Evolutionary conservation across 2,888 invertebrate genomes (phyloP).

Genomic region (Tribolium freemani): DNA sequence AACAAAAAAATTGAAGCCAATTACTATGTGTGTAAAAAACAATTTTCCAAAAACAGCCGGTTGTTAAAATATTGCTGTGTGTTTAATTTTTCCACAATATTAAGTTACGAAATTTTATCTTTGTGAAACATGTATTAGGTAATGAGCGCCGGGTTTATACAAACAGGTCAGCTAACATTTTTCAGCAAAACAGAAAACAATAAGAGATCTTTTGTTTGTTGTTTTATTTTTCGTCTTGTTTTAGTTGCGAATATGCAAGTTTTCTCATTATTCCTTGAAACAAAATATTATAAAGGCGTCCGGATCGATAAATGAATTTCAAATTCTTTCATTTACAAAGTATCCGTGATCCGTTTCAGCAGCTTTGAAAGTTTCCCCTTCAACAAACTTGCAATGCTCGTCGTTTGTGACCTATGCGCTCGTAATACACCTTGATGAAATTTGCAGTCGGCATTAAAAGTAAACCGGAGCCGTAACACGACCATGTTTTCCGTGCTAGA

Average conservation of each 20-base stretch:
- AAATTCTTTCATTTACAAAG: conserved; percentile 2
- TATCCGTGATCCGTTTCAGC: conserved; percentile 3
- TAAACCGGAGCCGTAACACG: conserved; percentile 8
- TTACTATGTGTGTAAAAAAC: no score
- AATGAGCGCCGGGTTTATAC: no score
- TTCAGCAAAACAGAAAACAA: no score
- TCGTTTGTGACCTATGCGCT: background rate
- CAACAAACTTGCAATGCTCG: background rate
- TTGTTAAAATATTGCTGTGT: no score
- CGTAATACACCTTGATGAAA: background rate
- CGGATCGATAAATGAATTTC: conserved; percentile 13
- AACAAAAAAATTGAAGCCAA: no score
- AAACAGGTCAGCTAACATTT: no score
- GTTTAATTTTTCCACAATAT: no score
- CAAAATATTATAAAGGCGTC: background rate
- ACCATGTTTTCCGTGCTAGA: conserved; percentile 13
- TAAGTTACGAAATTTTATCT: no score
- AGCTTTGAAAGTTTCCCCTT: background rate
- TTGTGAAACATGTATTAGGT: no score
- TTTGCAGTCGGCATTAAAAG: conserved; percentile 9
- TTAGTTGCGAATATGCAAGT: background rate
- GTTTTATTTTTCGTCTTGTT: no score
- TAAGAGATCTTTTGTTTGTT: no score
- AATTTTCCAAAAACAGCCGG: no score
- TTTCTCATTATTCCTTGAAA: background rate